Percentiles rank a stretch among this genome's conserved stretches.
phyloP scores from a whole-genome alignment of 2,113 vertebrate genomes.

The Redunca redunca region DNA sequence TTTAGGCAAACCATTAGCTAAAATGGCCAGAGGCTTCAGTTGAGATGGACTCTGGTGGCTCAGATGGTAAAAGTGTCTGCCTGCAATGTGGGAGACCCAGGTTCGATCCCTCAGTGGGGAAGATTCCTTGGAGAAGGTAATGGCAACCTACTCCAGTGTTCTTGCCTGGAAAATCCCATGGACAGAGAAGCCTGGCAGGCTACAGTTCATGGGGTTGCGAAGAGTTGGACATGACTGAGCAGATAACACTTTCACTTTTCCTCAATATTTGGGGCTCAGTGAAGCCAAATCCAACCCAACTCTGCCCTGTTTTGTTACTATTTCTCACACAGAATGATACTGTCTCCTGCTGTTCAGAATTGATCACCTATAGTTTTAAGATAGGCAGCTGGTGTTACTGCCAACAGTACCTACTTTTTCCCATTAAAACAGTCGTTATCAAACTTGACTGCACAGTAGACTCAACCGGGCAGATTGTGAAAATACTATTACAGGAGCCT shows the following conservation, averaged over 20 bases:
- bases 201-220: not conserved
- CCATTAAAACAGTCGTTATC: not conserved
- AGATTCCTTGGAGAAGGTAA: not conserved
- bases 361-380: not conserved
- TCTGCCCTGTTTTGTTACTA: not conserved
- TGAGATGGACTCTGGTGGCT: not conserved
- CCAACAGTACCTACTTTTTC: not conserved
- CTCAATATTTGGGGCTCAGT: not conserved
- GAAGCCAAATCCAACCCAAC: not conserved
- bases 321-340: not conserved
- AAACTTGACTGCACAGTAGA: not conserved
- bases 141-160: not conserved
- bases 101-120: not conserved
- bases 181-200: not conserved
- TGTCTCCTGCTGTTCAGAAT: not conserved
- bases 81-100: not conserved
- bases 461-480: not conserved
- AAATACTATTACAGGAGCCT: not conserved
- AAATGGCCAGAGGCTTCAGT: not conserved
- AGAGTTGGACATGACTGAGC: not conserved
- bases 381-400: not conserved
- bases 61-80: not conserved
- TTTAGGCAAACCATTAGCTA: not conserved
- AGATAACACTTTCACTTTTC: not conserved
- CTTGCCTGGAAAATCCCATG: not conserved